A percentile compares a stretch with the other conserved stretches of the same genome.
These are phyloP conservation scores for Cisticola juncidis DNA, from an alignment of 2,113 vertebrate genomes.

Conservation along the genomic window DNA sequence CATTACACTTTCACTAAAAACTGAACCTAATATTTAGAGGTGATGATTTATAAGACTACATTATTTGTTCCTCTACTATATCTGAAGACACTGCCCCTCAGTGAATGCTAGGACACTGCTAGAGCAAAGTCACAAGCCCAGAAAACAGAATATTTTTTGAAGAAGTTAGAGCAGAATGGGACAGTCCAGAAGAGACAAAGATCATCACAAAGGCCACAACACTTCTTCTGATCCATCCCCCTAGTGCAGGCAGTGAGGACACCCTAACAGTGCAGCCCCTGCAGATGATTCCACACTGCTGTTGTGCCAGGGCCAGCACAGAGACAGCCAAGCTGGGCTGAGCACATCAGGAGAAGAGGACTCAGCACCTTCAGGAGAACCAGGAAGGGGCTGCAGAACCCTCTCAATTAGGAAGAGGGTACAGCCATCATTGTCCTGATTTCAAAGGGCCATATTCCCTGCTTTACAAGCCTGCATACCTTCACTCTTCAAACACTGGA, in stretches of 20 bases:
- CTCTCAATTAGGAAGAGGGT: background rate
- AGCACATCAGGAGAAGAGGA: background rate
- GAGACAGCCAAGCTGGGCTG: background rate
- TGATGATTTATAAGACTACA: background rate
- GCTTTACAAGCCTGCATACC: background rate
- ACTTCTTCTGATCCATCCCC: background rate
- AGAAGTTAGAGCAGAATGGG: background rate
- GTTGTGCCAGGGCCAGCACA: fast-evolving
- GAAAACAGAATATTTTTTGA: background rate
- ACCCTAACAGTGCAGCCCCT: background rate
- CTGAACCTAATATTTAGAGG: background rate
- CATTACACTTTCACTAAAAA: background rate
- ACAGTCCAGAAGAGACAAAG: background rate
- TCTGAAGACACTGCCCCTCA: background rate
- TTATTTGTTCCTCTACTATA: background rate
- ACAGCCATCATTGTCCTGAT: background rate
- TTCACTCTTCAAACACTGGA: background rate
- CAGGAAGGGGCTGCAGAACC: background rate
- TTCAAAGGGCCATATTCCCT: background rate
- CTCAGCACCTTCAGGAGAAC: background rate
- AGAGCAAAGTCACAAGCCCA: background rate
- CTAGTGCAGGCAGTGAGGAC: fast-evolving
- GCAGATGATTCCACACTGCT: background rate
- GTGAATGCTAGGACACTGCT: background rate
- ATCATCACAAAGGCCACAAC: background rate